Evolutionary conservation across 1,140 invertebrate genomes (phyloP).

Genomic region (Drosophila pseudoobscura): DNA sequence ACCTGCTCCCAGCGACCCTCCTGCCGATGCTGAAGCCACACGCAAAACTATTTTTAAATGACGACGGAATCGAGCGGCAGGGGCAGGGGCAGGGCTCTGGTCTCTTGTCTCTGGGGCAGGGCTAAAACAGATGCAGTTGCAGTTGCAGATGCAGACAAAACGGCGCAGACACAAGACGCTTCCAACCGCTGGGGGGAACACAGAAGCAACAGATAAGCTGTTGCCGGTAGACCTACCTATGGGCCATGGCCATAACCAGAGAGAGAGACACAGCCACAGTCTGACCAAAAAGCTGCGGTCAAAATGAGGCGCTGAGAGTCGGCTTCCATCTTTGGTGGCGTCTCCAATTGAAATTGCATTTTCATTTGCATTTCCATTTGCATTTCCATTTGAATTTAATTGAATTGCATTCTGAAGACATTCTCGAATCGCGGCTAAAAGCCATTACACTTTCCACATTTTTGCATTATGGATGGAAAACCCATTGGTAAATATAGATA

Average conservation of each 20-base stretch:
- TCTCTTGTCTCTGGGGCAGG: slow-evolving; percentile 16
- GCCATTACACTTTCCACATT: too few relatives aligned
- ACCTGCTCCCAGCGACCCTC: slow-evolving; percentile 23
- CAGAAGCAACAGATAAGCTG: slow-evolving; percentile 19
- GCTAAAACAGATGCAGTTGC: slow-evolving; percentile 4
- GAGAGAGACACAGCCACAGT: slow-evolving; percentile 21
- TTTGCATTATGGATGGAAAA: too few relatives aligned
- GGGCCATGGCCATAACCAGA: too few relatives aligned
- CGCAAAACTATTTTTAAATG: slow-evolving; percentile 78
- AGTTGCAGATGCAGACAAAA: slow-evolving; percentile 56
- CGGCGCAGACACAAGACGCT: slow-evolving; percentile 46
- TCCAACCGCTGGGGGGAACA: not conserved
- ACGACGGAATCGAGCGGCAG: slow-evolving; percentile 12
- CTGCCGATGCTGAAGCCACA: slow-evolving; percentile 23
- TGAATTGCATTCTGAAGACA: slow-evolving; percentile 67
- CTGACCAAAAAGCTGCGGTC: slow-evolving; percentile 57
- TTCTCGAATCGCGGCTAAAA: too few relatives aligned
- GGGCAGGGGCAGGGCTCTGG: too few relatives aligned
- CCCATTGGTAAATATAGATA: too few relatives aligned
- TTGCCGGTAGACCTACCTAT: slow-evolving; percentile 1
- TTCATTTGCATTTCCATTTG: slow-evolving; percentile 29
- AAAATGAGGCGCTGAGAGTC: slow-evolving; percentile 39
- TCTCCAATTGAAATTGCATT: slow-evolving; percentile 68
- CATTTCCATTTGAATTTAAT: slow-evolving; percentile 63
- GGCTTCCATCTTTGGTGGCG: slow-evolving; percentile 17